These are phyloP conservation scores for Danaus plexippus DNA, from an alignment of 1,140 invertebrate species.

Conservation along the genomic window DNA sequence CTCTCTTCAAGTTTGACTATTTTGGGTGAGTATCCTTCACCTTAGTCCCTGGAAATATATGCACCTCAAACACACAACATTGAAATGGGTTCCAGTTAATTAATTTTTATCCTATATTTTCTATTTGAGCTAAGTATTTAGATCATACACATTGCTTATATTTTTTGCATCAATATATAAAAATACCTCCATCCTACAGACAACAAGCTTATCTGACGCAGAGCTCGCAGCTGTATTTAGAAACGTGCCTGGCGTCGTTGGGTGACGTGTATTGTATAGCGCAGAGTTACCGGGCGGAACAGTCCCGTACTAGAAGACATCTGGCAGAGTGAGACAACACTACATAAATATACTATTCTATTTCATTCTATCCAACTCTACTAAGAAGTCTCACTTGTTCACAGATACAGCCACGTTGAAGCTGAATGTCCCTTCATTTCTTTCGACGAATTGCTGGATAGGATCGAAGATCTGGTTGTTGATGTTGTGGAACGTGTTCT, in stretches of 20 bases:
- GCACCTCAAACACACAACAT: too few relatives aligned
- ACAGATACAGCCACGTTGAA: slow-evolving; percentile 95
- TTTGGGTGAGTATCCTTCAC: slow-evolving; percentile 80
- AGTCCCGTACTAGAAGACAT: slow-evolving; percentile 96
- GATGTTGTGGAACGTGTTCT: slow-evolving; percentile 96
- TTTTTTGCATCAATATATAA: background rate
- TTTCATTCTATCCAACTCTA: background rate
- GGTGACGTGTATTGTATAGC: slow-evolving; percentile 98
- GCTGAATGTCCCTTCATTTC: slow-evolving; percentile 96
- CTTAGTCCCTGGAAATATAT: too few relatives aligned
- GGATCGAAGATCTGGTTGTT: slow-evolving; percentile 95
- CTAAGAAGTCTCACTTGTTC: slow-evolving; percentile 12
- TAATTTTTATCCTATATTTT: too few relatives aligned
- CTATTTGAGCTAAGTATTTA: too few relatives aligned
- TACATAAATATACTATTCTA: background rate
- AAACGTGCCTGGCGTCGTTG: slow-evolving; percentile 94
- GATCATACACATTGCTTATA: too few relatives aligned
- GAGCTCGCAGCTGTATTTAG: slow-evolving; percentile 98
- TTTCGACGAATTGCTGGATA: slow-evolving; percentile 92
- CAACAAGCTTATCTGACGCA: slow-evolving; percentile 96
- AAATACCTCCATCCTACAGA: slow-evolving; percentile 52
- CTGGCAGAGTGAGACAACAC: slow-evolving; percentile 66
- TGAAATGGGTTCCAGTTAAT: too few relatives aligned
- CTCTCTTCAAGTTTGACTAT: slow-evolving; percentile 95
- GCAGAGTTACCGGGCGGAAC: slow-evolving; percentile 97